Evolutionary conservation across 1,140 invertebrate species (phyloP).

Genomic region (Rhyacophila brunnea): DNA sequence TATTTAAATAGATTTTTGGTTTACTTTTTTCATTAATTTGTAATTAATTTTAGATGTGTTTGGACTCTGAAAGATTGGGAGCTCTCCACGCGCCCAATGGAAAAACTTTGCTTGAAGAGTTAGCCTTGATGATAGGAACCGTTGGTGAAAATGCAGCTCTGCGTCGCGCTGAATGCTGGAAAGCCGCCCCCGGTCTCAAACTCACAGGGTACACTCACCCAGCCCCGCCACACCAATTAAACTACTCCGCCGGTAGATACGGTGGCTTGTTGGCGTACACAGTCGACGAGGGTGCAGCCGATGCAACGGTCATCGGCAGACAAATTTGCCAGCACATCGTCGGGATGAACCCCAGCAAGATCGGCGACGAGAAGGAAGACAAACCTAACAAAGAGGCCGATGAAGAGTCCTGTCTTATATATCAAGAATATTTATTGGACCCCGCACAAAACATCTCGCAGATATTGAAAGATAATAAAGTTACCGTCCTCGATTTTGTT

Average conservation of each 20-base stretch:
- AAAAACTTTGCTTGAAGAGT: conserved; percentile 73
- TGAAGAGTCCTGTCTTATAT: conserved; percentile 73
- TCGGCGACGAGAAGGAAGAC: conserved; percentile 68
- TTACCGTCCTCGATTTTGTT: conserved; percentile 77
- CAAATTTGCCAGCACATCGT: conserved; percentile 90
- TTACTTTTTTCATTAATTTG: background rate
- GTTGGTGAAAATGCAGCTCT: conserved; percentile 89
- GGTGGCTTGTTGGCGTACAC: conserved; percentile 75
- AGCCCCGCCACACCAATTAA: conserved; percentile 41
- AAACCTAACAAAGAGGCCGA: conserved; percentile 62
- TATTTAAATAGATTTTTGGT: too few relatives aligned
- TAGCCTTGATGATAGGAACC: conserved; percentile 79
- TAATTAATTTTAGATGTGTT: conserved; percentile 55
- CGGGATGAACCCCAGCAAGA: conserved; percentile 80
- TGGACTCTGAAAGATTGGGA: conserved; percentile 67
- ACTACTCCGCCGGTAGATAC: conserved; percentile 74
- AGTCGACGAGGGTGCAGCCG: conserved; percentile 47
- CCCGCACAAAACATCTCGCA: conserved; percentile 70
- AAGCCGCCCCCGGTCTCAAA: conserved; percentile 58
- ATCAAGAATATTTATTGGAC: conserved; percentile 87
- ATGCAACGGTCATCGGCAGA: conserved; percentile 56
- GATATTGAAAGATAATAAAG: conserved; percentile 64
- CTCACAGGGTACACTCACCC: conserved; percentile 76
- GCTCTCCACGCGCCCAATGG: conserved; percentile 60
- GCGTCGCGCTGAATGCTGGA: conserved; percentile 72